Base-by-base conservation (phyloP, 1,140 invertebrate genomes). In the Diprion similis region DNA sequence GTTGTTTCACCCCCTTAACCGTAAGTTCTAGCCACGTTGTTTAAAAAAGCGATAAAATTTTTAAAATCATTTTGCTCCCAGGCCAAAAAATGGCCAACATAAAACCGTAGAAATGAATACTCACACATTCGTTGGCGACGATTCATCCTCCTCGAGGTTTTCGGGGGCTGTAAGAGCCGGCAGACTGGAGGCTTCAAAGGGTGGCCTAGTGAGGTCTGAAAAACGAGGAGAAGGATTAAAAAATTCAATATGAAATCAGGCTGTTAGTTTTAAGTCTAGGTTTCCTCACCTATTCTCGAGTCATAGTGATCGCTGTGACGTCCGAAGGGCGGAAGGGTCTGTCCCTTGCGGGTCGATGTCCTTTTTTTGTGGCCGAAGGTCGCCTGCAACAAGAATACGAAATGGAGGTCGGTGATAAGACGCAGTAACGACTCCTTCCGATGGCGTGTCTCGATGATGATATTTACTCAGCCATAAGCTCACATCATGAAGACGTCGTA, bases 271-370 rank as follows among this genome's bases (percentile, higher is more conserved):
- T 64, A 4, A 64, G 13, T 7, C 13, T 4, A 64, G 17, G 47
- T 69, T 17, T 47, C 68, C 51, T 78, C 76, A 84, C 83, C 83
- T 80, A 84, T 82, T 37, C 78, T 72, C 18, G 78, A 85, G 18
- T 81, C 77, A 78, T 84, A 85, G 15, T 80, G 73, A 68, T 82
- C 82, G 75, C 83, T 84, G 71, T 84, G 78, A n/a, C 83, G 77
- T 46, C 81, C 80, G 37, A 78, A 83, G 19, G 78, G 79, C 3
- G 73, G 24, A 68, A 18, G 24, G 75, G 70, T 19, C 73, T 46
- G 15, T 75, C 47, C 8, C 37, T 46, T 73, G 65, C 8, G 75
- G 71, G 47, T 75, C 76, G 24, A 37, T 66, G 71, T 65, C 51
- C 79, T 80, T 69, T 82, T 77, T 70, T 77, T 78, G 9, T 70